A percentile compares a stretch with the other conserved stretches of the same genome.
Evolutionary conservation across 2,888 invertebrate species (phyloP).

Genomic region (Anthrax anthrax): DNA sequence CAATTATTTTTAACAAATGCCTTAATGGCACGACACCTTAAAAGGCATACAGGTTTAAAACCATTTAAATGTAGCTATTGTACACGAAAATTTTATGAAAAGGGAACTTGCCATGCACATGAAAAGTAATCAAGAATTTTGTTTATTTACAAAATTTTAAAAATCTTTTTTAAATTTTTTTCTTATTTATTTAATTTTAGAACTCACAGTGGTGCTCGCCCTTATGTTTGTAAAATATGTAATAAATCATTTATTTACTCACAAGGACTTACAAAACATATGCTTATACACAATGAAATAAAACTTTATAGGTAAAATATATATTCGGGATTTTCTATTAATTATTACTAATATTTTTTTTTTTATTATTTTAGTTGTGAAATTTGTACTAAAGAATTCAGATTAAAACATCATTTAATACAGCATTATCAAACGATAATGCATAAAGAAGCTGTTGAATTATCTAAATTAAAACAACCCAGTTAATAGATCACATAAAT

Average conservation of each 20-base stretch:
- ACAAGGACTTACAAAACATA: slow-evolving; percentile 7
- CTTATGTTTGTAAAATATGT: slow-evolving; percentile 8
- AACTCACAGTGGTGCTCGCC: slow-evolving; percentile 9
- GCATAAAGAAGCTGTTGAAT: not conserved
- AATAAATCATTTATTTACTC: slow-evolving; percentile 8
- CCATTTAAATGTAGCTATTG: slow-evolving; percentile 4
- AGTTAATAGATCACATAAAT: too few relatives aligned
- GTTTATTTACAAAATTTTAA: not conserved
- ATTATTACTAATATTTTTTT: not conserved
- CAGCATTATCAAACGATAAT: not conserved
- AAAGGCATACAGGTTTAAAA: slow-evolving; percentile 4
- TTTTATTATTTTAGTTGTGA: not conserved
- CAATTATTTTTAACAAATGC: slow-evolving; percentile 3
- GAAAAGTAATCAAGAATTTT: slow-evolving; percentile 1
- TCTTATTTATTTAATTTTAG: slow-evolving; percentile 4
- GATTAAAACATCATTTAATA: slow-evolving; percentile 2
- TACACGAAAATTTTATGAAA: slow-evolving; percentile 4
- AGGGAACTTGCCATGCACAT: slow-evolving; percentile 3
- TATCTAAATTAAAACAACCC: too few relatives aligned
- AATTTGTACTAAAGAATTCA: slow-evolving; percentile 2
- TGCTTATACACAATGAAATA: slow-evolving; percentile 2
- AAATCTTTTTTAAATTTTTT: not conserved
- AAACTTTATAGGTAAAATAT: slow-evolving; percentile 2
- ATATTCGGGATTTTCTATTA: not conserved
- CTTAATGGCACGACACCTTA: slow-evolving; percentile 3